Conservation (phyloP, 2,888 invertebrate genomes). For the Erebia palarica region DNA sequence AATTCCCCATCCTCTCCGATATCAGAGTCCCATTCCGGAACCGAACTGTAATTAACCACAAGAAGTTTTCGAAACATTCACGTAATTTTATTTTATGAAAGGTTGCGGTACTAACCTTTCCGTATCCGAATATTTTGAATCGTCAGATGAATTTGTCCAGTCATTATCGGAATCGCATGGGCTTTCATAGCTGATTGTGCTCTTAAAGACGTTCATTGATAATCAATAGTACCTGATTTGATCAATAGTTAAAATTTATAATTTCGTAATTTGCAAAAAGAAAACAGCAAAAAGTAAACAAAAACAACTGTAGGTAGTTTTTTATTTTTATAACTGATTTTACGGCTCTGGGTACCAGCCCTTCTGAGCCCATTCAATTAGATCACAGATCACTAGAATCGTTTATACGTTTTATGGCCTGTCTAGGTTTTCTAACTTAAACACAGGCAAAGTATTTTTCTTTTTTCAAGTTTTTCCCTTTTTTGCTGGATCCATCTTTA, state of each 20-base stretch:
- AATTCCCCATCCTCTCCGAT: conserved; percentile 85
- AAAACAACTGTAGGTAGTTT: too few species aligned
- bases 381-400: too few species aligned
- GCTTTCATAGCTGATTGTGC: conserved; percentile 62
- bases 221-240: not conserved
- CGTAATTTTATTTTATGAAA: not conserved
- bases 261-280: too few species aligned
- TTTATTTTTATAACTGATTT: too few species aligned
- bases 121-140: conserved; percentile 83
- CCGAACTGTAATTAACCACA: conserved; percentile 70
- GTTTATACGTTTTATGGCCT: too few species aligned
- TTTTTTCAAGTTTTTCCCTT: too few species aligned
- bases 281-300: too few species aligned
- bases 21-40: conserved; percentile 86
- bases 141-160: conserved; percentile 73
- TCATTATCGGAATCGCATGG: conserved; percentile 74
- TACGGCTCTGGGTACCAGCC: too few species aligned
- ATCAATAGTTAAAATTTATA: not conserved
- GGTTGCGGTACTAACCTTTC: conserved; percentile 72
- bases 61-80: not conserved
- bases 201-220: conserved; percentile 42
- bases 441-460: too few species aligned
- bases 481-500: too few species aligned
- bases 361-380: too few species aligned
- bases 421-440: too few species aligned